A percentile compares a stretch with the other conserved stretches of the same genome.
Evolutionary conservation across 1,140 invertebrate species (phyloP).

Genomic region (Belonocnema kinseyi): DNA sequence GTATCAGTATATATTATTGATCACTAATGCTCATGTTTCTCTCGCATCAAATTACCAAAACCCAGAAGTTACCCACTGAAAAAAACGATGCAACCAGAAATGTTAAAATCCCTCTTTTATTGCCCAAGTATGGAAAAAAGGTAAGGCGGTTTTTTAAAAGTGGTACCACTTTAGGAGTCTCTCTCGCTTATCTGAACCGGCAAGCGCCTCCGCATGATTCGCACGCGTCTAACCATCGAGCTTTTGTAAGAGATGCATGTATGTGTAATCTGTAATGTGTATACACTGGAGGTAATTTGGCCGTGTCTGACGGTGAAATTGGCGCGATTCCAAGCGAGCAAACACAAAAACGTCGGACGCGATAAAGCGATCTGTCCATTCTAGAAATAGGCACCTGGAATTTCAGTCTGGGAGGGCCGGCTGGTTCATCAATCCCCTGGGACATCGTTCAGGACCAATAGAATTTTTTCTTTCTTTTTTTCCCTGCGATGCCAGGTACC

Average conservation of each 20-base stretch:
- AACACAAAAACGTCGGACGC: conserved; percentile 30
- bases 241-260: conserved; percentile 18
- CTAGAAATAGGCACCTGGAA: conserved; percentile 31
- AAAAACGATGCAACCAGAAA: no score
- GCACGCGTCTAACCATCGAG: neutral
- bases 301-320: conserved; percentile 21
- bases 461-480: neutral
- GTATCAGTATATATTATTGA: no score
- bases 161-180: no score
- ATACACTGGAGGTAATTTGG: neutral
- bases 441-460: conserved; percentile 24
- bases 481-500: neutral
- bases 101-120: no score
- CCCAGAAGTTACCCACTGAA: no score
- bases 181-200: no score
- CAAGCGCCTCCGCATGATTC: no score
- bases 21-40: no score
- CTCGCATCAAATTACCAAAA: no score
- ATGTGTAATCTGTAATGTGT: neutral
- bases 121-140: no score
- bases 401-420: conserved; percentile 18
- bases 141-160: no score
- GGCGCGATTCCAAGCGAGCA: conserved; percentile 25
- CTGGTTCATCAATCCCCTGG: conserved; percentile 18
- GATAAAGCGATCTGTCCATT: conserved; percentile 29